A percentile compares a stretch with the other conserved stretches of the same genome.
phyloP scores from a whole-genome alignment of 1,140 invertebrate genomes.

The Bacillus rossius region DNA sequence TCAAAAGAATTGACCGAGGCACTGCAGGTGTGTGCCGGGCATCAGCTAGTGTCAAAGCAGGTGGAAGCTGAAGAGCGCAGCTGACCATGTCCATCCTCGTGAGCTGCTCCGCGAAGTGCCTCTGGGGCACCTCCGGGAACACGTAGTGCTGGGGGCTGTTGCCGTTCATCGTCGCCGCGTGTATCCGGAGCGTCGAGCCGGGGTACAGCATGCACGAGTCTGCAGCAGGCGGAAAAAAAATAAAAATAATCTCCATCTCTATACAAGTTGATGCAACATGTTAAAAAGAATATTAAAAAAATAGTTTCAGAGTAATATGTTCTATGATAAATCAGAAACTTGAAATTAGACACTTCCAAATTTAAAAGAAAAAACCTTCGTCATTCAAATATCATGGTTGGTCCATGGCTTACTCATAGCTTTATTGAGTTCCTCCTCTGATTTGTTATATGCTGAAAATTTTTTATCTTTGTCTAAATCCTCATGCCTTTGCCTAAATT shows the following conservation, averaged over 20 bases:
- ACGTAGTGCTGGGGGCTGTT: constrained; percentile 51
- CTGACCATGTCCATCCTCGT: constrained; percentile 91
- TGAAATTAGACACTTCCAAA: not conserved
- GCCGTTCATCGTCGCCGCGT: constrained; percentile 34
- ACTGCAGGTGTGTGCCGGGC: too few relatives aligned
- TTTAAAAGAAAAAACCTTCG: too few relatives aligned
- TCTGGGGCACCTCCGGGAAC: constrained; percentile 79
- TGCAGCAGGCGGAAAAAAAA: constrained; percentile 22
- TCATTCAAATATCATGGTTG: too few relatives aligned
- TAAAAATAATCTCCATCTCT: not conserved
- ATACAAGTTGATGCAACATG: not conserved
- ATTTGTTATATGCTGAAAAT: too few relatives aligned
- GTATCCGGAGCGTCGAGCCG: constrained; percentile 35
- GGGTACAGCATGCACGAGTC: constrained; percentile 42
- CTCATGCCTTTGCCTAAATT: too few relatives aligned
- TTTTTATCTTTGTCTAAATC: too few relatives aligned
- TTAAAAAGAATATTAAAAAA: not conserved
- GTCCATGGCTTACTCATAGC: too few relatives aligned
- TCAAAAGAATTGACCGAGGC: too few relatives aligned
- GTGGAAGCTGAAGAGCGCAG: not conserved
- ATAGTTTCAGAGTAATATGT: not conserved
- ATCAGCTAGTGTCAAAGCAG: too few relatives aligned
- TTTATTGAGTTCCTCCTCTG: too few relatives aligned
- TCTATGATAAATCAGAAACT: not conserved
- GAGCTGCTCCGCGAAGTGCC: constrained; percentile 94